Percentiles rank a stretch among this genome's conserved stretches.
phyloP scores from a whole-genome alignment of 2,888 invertebrate species.

The Cryptocheilus praepositus region DNA sequence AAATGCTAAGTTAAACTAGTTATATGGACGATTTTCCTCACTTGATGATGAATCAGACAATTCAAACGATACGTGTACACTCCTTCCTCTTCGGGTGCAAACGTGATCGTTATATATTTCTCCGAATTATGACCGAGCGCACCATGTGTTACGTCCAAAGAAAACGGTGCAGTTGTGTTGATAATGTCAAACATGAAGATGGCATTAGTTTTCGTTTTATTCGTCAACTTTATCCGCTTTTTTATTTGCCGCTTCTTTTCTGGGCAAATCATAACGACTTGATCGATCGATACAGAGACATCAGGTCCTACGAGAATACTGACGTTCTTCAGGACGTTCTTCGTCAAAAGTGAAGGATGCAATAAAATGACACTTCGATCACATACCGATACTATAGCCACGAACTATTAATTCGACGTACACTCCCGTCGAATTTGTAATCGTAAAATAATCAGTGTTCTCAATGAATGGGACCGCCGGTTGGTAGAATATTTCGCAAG shows the following conservation, averaged over 20 bases:
- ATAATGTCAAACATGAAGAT: slow-evolving; percentile 70
- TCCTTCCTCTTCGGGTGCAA: slow-evolving; percentile 62
- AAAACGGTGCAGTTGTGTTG: slow-evolving; percentile 62
- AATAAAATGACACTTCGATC: slow-evolving; percentile 26
- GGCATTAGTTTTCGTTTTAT: slow-evolving; percentile 64
- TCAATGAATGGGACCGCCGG: slow-evolving; percentile 63
- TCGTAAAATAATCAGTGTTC: slow-evolving; percentile 69
- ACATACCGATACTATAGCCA: slow-evolving; percentile 67
- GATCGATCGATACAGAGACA: slow-evolving; percentile 29
- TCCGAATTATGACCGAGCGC: slow-evolving; percentile 59
- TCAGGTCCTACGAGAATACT: slow-evolving; percentile 20
- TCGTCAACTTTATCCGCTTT: slow-evolving; percentile 68
- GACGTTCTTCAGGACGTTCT: slow-evolving; percentile 17
- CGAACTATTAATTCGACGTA: slow-evolving; percentile 57
- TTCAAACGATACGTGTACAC: slow-evolving; percentile 63
- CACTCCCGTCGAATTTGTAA: slow-evolving; percentile 56
- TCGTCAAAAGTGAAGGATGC: not conserved
- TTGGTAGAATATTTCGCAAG: slow-evolving; percentile 66
- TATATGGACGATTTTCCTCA: slow-evolving; percentile 52
- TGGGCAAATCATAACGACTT: slow-evolving; percentile 36
- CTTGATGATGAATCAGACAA: slow-evolving; percentile 71
- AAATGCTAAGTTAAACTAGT: not conserved
- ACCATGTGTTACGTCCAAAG: slow-evolving; percentile 65
- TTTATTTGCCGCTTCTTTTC: slow-evolving; percentile 24
- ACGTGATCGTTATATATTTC: slow-evolving; percentile 65